Evolutionary conservation across 2,113 vertebrate genomes (phyloP).

Genomic region (Entelurus aequoreus): DNA sequence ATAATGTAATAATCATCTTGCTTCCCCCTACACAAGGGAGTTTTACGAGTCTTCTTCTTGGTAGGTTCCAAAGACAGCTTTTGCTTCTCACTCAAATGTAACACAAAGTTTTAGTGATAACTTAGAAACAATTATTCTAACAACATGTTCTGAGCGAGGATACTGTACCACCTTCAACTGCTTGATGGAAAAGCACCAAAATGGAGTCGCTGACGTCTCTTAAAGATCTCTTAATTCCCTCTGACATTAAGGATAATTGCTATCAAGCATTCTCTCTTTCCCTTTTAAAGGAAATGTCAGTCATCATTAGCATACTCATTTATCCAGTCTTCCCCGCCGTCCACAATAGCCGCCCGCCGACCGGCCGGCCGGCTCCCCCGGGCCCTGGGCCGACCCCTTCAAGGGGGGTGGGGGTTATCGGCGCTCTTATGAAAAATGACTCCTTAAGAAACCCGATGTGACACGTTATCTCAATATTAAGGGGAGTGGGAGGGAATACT

Average conservation of each 20-base stretch:
- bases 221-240: constrained; percentile 19
- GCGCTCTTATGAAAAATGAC: constrained; percentile 69
- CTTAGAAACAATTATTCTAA: too few relatives aligned
- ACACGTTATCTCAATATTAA: constrained; percentile 69
- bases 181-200: neutral
- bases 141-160: too few relatives aligned
- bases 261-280: constrained; percentile 33
- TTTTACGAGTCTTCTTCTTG: too few relatives aligned
- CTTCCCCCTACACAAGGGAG: too few relatives aligned
- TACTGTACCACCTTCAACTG: neutral
- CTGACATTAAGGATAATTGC: constrained; percentile 42
- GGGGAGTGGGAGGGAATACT: constrained; percentile 59
- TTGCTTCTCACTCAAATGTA: too few relatives aligned
- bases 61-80: too few relatives aligned
- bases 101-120: too few relatives aligned
- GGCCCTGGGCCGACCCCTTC: constrained; percentile 39
- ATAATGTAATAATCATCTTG: too few relatives aligned
- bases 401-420: constrained; percentile 58
- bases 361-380: constrained; percentile 2
- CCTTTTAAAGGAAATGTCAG: constrained; percentile 62
- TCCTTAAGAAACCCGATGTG: constrained; percentile 51
- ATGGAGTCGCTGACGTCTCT: neutral
- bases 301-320: constrained; percentile 71
- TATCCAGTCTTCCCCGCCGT: constrained; percentile 49
- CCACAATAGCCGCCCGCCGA: constrained; percentile 33